Evolutionary conservation across 1,140 invertebrate genomes (phyloP), one percentile per base, ranked within the genome.

Genomic region (Drosophila ohnishii): DNA sequence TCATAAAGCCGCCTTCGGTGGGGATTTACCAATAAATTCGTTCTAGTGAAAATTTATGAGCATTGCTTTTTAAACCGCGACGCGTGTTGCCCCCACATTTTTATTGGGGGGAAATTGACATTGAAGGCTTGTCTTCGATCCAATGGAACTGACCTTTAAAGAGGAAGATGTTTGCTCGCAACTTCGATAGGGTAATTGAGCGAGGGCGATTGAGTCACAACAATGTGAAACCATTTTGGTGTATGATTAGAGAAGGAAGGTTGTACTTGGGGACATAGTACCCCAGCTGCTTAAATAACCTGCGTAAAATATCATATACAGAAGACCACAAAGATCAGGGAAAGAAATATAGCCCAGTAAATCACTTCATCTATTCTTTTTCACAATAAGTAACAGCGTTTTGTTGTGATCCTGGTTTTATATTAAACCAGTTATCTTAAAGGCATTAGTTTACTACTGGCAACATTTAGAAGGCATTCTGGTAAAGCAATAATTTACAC

Each of bases 21-120:
- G 53, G 74, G 82, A 81, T 81, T 86, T 87, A 60, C 80, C 84
- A 89, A 87, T 87, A 88, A 87, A 88, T 87, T 84, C 85, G 69
- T 84, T 87, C 85, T 87, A 87, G 84, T 87, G 84, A 87, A 87
- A 87, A 87, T 87, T 87, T 87, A 87, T 84, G 80, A 77, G 42
- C 84, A 87, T 87, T 88, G 85, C 69, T 77, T 87, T 87, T 87
- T 87, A 87, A 87, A 87, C 76, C 84, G 80, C 84, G 84, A 76
- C 69, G 84, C 84, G 80, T 88, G 84, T 48, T 80, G 76, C 48
- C 77, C 66, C 47, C 44, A 44, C 22, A 56, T 56, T 87, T 87
- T 79, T 83, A 87, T 87, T 61, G 72, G 66, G 61, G 48, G 71
- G 57, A 76, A 76, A 78, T 83, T 87, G 83, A 59, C 84, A 71